Evolutionary conservation across 2,797 vertebrate species (phyloP), one percentile per base, ranked within the genome.

Genomic region (Oryzias sinensis): DNA sequence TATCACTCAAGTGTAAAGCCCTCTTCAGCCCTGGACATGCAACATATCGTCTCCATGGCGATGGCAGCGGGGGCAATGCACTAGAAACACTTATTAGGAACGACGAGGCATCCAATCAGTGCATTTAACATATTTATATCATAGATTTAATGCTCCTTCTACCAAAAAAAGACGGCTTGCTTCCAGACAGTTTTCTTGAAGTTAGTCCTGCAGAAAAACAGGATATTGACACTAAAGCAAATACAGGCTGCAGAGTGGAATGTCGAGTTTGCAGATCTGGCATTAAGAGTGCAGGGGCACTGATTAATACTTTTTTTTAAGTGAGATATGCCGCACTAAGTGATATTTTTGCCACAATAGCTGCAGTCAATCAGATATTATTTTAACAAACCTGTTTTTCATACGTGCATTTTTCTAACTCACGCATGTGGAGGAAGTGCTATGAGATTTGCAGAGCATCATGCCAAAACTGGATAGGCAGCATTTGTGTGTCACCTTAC

Each of bases 21-120:
- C 58, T 75, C 54, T 40, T 59, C 49, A 53, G 24, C 53, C 53
- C 47, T 56, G 62, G 65, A 79, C 58, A 80, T 72, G 80, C 53
- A 78, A 74, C 86, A 89, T 84, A 84, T 83, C 76, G 69, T 86
- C 82, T 73, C 89, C 80, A 86, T 14, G 53, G 83, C 2, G 42
- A 86, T 59, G 57, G 67, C 15, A 59, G 61, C 48, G 17, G 56
- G 37, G 72, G 59, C 11, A 33, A 56, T 22, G 63, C 47, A 56
- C 57, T 50, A n/a, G 62, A 43, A 4, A 16, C 49, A 13, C 66
- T 57, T 20, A 63, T 18, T 29, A 43, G 43, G 37, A 46, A 46
- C 46, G 37, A 40, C 60, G 7, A 14, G 18, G 57, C 14, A 14
- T 61, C 48, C 43, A 15, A 66, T 33, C 24, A 29, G 37, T 61